Evolutionary conservation across 2,888 invertebrate species (phyloP).

Genomic region (Aspidapion aeneum): DNA sequence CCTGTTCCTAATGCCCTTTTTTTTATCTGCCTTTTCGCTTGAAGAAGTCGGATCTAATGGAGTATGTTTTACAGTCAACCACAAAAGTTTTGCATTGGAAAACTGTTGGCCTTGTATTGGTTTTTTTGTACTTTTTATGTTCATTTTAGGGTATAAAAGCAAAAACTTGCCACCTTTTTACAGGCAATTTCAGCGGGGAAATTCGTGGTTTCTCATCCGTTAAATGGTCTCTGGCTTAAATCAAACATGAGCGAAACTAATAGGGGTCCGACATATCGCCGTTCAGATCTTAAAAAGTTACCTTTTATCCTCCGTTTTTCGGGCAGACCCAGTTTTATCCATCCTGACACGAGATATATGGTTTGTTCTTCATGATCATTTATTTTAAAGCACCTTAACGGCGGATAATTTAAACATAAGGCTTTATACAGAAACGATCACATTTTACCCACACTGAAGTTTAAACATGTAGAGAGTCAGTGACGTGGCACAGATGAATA

Average conservation of each 20-base stretch:
- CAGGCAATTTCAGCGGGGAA: background rate
- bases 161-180: background rate
- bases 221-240: background rate
- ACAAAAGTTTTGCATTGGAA: too few relatives aligned
- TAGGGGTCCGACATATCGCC: background rate
- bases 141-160: too few relatives aligned
- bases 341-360: background rate
- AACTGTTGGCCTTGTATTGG: too few relatives aligned
- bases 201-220: background rate
- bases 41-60: too few relatives aligned
- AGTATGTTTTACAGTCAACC: too few relatives aligned
- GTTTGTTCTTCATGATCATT: background rate
- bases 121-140: too few relatives aligned
- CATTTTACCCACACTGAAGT: too few relatives aligned
- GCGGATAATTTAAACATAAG: background rate
- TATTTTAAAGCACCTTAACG: background rate
- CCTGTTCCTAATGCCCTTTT: too few relatives aligned
- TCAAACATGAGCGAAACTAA: background rate
- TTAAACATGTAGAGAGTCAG: too few relatives aligned
- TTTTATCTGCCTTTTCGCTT: too few relatives aligned
- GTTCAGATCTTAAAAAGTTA: background rate
- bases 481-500: too few relatives aligned
- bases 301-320: background rate
- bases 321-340: background rate
- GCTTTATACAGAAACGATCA: too few relatives aligned